These are phyloP conservation scores for Chaetodon trifascialis DNA, from an alignment of 2,113 vertebrate species.

Conservation along the genomic window DNA sequence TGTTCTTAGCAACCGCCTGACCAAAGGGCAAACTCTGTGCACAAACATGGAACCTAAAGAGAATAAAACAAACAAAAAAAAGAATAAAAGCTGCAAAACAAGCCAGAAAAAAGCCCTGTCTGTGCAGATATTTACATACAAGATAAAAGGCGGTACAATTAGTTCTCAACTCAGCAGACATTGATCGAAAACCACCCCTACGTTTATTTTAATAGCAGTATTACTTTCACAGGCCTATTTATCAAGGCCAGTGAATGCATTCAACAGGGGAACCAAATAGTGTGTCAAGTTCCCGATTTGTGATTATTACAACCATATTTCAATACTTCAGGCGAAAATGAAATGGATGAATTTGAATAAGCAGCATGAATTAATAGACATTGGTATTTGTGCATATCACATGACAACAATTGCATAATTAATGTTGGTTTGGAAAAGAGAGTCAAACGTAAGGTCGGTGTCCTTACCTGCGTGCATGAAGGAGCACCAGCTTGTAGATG, in stretches of 20 bases:
- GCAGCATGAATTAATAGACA: not conserved
- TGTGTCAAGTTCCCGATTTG: not conserved
- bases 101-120: not conserved
- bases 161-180: not conserved
- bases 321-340: not conserved
- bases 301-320: not conserved
- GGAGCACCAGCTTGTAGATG: slow-evolving; percentile 91
- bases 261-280: not conserved
- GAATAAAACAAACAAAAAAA: not conserved
- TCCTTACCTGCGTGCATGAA: slow-evolving; percentile 93
- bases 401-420: not conserved
- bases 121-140: slow-evolving; percentile 15
- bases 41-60: slow-evolving; percentile 91
- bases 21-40: slow-evolving; percentile 89
- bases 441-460: not conserved
- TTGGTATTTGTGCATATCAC: not conserved
- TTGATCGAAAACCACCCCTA: slow-evolving; percentile 13
- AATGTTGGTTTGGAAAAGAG: not conserved
- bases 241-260: not conserved
- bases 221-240: slow-evolving; percentile 10
- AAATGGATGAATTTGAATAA: not conserved
- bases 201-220: slow-evolving; percentile 6
- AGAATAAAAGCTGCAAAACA: not conserved
- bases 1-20: slow-evolving; percentile 88
- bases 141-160: slow-evolving; percentile 1